Conservation (phyloP, 1,140 invertebrate species). For the Nephila pilipes region DNA sequence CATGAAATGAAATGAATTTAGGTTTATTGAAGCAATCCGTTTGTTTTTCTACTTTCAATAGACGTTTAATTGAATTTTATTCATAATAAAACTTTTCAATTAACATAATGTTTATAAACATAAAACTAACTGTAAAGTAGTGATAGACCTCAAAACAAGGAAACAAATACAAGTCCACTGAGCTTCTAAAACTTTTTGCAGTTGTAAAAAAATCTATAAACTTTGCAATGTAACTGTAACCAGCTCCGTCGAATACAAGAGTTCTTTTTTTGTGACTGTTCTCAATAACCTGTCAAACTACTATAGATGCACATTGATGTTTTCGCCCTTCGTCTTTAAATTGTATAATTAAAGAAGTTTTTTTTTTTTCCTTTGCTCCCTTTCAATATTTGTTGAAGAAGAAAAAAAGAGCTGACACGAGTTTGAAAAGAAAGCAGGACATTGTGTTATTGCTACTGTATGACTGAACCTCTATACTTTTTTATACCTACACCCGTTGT, state of each 20-base stretch:
- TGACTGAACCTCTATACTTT: slow-evolving; percentile 11
- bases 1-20: not conserved
- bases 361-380: slow-evolving; percentile 26
- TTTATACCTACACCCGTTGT: slow-evolving; percentile 16
- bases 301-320: not conserved
- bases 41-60: not conserved
- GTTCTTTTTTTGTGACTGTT: not conserved
- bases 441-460: slow-evolving; percentile 50
- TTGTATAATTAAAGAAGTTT: slow-evolving; percentile 54
- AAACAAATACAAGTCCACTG: not conserved
- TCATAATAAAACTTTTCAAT: not conserved
- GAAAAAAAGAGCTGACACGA: slow-evolving; percentile 38
- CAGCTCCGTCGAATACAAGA: not conserved
- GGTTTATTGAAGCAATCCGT: not conserved
- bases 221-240: not conserved
- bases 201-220: not conserved
- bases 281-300: slow-evolving; percentile 59
- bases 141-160: not conserved
- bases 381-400: slow-evolving; percentile 37
- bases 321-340: slow-evolving; percentile 23
- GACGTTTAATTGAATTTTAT: not conserved
- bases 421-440: slow-evolving; percentile 56
- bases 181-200: not conserved
- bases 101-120: not conserved
- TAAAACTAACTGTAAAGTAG: not conserved